These are phyloP conservation scores for Heteronetta atricapilla DNA, from an alignment of 2,113 vertebrate genomes.

Conservation along the genomic window DNA sequence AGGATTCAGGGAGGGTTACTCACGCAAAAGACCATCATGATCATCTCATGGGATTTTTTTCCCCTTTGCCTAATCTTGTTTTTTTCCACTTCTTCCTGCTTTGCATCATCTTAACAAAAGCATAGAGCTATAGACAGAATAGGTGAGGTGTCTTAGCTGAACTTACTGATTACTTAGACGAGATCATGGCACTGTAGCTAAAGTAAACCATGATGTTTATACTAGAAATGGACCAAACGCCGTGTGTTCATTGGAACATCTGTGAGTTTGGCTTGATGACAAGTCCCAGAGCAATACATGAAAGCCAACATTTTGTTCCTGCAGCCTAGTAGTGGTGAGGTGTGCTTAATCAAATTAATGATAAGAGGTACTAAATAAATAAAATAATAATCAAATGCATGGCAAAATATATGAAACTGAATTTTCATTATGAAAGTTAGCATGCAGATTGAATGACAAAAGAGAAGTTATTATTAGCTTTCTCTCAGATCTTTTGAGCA, in stretches of 20 bases:
- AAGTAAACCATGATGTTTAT: conserved; percentile 36
- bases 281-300: conserved; percentile 33
- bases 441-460: not conserved
- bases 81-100: not conserved
- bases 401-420: not conserved
- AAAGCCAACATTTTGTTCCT: conserved; percentile 10
- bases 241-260: conserved; percentile 31
- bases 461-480: not conserved
- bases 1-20: not conserved
- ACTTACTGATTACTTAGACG: not conserved
- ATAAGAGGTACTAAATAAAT: not conserved
- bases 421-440: not conserved
- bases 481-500: not conserved
- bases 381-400: not conserved
- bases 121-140: not conserved
- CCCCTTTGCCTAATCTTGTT: not conserved
- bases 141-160: not conserved
- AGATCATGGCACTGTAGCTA: conserved; percentile 21
- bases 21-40: not conserved
- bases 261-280: conserved; percentile 27
- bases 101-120: not conserved
- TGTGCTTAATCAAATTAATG: conserved; percentile 13
- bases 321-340: not conserved
- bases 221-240: conserved; percentile 38
- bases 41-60: not conserved